Evolutionary conservation across 2,888 invertebrate genomes (phyloP).

Genomic region (Andrena camellia): DNA sequence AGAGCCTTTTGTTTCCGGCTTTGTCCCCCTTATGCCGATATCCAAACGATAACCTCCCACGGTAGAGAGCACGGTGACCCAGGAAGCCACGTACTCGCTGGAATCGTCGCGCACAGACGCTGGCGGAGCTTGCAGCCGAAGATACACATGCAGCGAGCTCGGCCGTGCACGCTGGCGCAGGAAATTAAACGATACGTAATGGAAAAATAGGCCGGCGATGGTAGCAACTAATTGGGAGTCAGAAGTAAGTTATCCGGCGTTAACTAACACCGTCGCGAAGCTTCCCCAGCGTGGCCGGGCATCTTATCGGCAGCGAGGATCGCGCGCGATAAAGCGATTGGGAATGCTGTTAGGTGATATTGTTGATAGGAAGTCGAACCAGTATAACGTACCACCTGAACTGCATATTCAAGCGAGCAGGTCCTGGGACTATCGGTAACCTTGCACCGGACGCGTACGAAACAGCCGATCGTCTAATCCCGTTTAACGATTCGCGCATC

Average conservation of each 20-base stretch:
- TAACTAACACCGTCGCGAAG: slow-evolving; percentile 49
- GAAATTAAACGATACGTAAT: slow-evolving; percentile 37
- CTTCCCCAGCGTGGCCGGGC: slow-evolving; percentile 15
- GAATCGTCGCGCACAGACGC: slow-evolving; percentile 5
- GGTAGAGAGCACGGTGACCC: slow-evolving; percentile 28
- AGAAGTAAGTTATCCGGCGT: slow-evolving; percentile 46
- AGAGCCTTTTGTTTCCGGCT: not conserved
- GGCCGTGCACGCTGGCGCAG: slow-evolving; percentile 4
- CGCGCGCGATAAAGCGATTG: slow-evolving; percentile 60
- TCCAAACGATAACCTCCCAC: slow-evolving; percentile 45
- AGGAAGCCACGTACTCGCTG: slow-evolving; percentile 20
- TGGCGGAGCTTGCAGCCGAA: slow-evolving; percentile 11
- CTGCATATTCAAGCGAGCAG: slow-evolving; percentile 14
- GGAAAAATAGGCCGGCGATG: slow-evolving; percentile 39
- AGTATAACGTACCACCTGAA: slow-evolving; percentile 40
- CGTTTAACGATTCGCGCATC: slow-evolving; percentile 43
- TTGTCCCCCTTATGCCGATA: slow-evolving; percentile 28
- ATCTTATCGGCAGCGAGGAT: slow-evolving; percentile 44
- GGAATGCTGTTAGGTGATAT: slow-evolving; percentile 57
- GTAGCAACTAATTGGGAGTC: slow-evolving; percentile 35
- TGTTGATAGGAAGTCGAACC: slow-evolving; percentile 58
- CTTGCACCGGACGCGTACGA: slow-evolving; percentile 9
- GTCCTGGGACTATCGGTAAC: slow-evolving; percentile 14
- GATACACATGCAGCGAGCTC: not conserved
- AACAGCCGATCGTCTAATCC: slow-evolving; percentile 46